phyloP scores from a whole-genome alignment of 1,140 invertebrate genomes.

The Asbolus verrucosus region DNA sequence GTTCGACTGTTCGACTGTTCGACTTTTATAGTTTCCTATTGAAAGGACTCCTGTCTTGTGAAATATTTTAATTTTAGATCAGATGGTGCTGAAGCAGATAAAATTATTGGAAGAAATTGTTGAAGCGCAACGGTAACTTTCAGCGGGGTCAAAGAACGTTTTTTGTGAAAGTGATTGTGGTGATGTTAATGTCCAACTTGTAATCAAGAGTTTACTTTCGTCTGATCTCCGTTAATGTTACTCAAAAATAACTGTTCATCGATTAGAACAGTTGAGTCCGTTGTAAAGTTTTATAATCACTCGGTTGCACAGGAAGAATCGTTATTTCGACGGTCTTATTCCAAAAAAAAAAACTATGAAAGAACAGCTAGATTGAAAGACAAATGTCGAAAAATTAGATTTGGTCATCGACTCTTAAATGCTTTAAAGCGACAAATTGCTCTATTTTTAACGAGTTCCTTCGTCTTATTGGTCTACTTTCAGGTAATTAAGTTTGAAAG shows the following conservation, averaged over 20 bases:
- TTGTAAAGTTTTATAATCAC: neutral
- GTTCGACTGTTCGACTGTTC: neutral
- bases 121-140: conserved; percentile 43
- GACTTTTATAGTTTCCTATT: neutral
- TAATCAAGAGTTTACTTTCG: conserved; percentile 29
- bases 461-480: conserved; percentile 20
- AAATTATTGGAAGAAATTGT: conserved; percentile 16
- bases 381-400: too few relatives aligned
- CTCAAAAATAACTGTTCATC: conserved; percentile 26
- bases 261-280: neutral
- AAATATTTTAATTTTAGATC: neutral
- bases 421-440: neutral
- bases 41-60: conserved; percentile 6
- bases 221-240: conserved; percentile 23
- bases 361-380: too few relatives aligned
- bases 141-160: conserved; percentile 23
- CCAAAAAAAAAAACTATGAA: too few relatives aligned
- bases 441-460: conserved; percentile 27
- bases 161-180: conserved; percentile 32
- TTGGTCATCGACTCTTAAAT: too few relatives aligned
- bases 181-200: conserved; percentile 16
- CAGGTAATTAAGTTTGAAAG: conserved; percentile 23
- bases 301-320: neutral
- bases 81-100: neutral
- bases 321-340: neutral